These are phyloP conservation scores for Argyresthia goedartella DNA, from an alignment of 2,888 invertebrate species.

Conservation along the genomic window DNA sequence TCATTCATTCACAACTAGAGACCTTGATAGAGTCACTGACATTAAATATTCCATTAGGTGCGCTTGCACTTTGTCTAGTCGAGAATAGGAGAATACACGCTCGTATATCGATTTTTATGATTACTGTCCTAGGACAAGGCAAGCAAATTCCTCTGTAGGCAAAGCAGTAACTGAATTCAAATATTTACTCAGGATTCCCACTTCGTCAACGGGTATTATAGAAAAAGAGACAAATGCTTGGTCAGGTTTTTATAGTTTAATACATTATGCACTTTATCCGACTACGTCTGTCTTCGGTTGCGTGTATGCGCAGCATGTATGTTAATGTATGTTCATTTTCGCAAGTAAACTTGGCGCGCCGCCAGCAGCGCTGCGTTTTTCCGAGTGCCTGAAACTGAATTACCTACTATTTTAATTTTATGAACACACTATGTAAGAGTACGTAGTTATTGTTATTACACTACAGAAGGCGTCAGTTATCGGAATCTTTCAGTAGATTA, in stretches of 20 bases:
- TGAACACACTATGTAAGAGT: neutral
- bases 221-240: too few species aligned
- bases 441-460: neutral
- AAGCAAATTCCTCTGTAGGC: neutral
- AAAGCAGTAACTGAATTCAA: neutral
- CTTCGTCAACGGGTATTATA: too few species aligned
- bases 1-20: too few species aligned
- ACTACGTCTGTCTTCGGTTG: too few species aligned
- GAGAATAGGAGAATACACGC: neutral
- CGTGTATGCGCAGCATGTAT: too few species aligned
- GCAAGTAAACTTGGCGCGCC: constrained; percentile 23
- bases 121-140: constrained; percentile 4
- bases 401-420: constrained; percentile 1
- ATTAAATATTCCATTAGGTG: constrained; percentile 21
- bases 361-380: constrained; percentile 39
- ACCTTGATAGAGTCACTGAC: neutral
- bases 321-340: too few species aligned
- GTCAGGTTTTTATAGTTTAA: too few species aligned
- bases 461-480: too few species aligned
- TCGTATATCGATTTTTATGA: neutral
- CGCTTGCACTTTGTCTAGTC: constrained; percentile 16
- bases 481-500: too few species aligned
- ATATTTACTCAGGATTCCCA: too few species aligned
- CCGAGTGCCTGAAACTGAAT: constrained; percentile 10
- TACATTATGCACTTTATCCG: too few species aligned